Evolutionary conservation across 2,888 invertebrate genomes (phyloP), one percentile per base, ranked within the genome.

Genomic region (Lasioglossum lativentre): DNA sequence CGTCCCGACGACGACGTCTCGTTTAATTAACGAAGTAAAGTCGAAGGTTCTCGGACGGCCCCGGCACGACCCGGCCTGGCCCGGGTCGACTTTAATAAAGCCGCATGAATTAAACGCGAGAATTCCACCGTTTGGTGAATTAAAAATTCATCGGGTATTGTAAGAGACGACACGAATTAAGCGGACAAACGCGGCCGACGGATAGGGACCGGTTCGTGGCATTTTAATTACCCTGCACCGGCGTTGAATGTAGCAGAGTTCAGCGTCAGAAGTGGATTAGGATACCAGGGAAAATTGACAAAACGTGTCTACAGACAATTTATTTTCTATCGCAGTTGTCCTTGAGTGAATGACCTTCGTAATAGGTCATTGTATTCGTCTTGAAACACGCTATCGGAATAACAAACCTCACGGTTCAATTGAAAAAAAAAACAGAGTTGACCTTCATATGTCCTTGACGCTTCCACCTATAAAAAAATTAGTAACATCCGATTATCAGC

Each of bases 1-100:
- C 4, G n/a, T n/a, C n/a, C n/a, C n/a, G 42, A 12, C 42, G 45
- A n/a, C 45, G 45, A 45, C 4, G 78, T 75, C 45, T 45, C 38
- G 59, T 85, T 86, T 84, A 86, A 86, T 89, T 89, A 90, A 90
- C 90, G 85, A 73, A 86, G 82, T 78, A 83, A 83, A 23, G 79
- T 86, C 73, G 40, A 75, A 42, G 19, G 72, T 70, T 79, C 74
- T n/a, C n/a, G n/a, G n/a, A n/a, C n/a, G n/a, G n/a, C n/a, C n/a
- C n/a, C n/a, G n/a, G n/a, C n/a, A n/a, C n/a, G n/a, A 34, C 34
- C 34, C 34, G 34, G 34, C 34, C 34, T 3, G 34, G 34, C 34
- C 14, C 19, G 68, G 82, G 81, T 80, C 81, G 70, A 81, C 77
- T 87, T 87, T 87, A 89, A 89, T 89, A 89, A 89, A 89, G 78